Evolutionary conservation across 2,888 invertebrate genomes (phyloP), one percentile per base, ranked within the genome.

Genomic region (Eurytoma adleriae): DNA sequence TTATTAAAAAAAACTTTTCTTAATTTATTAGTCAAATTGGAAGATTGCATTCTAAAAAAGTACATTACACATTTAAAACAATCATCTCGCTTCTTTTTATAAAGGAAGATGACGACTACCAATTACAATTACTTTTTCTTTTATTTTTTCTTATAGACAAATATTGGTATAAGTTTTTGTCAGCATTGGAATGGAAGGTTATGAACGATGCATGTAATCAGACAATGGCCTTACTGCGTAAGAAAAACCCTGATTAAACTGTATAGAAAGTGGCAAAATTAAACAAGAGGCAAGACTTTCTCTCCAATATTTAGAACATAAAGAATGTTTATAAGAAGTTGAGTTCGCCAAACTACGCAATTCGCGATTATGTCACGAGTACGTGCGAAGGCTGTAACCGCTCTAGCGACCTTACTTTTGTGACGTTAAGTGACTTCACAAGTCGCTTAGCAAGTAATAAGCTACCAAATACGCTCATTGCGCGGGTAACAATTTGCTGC

Each of bases 311-410:
- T 68, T 54, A 61, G 24, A 57, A 77, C 59, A 69, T 50, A 76
- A 76, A 77, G 56, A 80, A 77, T 64, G 52, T n/a, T 16, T 3
- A 14, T 54, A 81, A 78, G 52, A 81, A 78, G 20, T 74, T 18
- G 52, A 66, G 69, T 73, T 64, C 54, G 50, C 48, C 4, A 56
- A 40, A 52, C 30, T 64, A 77, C 64, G 77, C 77, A 80, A 80
- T 77, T 62, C 68, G 57, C 48, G 72, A 79, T 79, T 79, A 75
- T 79, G 79, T 64, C 79, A 79, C 40, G 68, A 7, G 68, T 62
- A 54, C 54, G 70, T 27, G 57, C 64, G 74, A 79, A 64, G 75
- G 74, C 61, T 68, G 20, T 48, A 24, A 16, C 24, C 13, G 52
- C 56, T 13, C 30, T 48, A 13, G n/a, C 12, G 18, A 24, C 20